Evolutionary conservation across 2,113 vertebrate genomes (phyloP).

Genomic region (Coturnix japonica): DNA sequence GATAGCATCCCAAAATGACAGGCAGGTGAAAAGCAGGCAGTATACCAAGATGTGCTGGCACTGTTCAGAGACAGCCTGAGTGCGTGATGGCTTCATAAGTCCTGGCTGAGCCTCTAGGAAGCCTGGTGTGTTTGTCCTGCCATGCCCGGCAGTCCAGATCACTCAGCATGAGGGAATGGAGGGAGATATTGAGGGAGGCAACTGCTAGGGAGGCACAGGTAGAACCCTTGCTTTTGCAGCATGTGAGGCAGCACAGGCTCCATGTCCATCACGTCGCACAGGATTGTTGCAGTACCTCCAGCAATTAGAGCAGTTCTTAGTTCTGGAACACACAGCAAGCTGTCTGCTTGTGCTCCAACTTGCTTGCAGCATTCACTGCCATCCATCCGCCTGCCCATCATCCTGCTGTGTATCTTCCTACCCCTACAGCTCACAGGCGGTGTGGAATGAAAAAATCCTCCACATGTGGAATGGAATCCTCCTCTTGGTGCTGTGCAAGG

Average conservation of each 20-base stretch:
- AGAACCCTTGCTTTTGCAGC: neutral
- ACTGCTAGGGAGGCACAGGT: neutral
- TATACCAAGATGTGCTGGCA: neutral
- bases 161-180: neutral
- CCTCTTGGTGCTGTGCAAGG: neutral
- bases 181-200: neutral
- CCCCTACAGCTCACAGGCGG: fast-evolving
- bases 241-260: neutral
- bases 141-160: neutral
- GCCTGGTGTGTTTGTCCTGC: neutral
- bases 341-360: neutral
- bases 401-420: neutral
- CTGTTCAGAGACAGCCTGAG: neutral
- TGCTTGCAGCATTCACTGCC: neutral
- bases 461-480: neutral
- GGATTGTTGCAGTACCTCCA: neutral
- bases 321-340: neutral
- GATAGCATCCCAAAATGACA: neutral
- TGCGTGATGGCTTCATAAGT: neutral
- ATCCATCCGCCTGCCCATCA: fast-evolving
- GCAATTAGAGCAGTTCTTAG: fast-evolving
- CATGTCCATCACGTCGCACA: neutral
- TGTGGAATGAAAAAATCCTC: neutral
- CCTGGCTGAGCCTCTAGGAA: neutral
- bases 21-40: neutral